Evolutionary conservation across 2,888 invertebrate species (phyloP), one percentile per base, ranked within the genome.

Genomic region (Cetonia aurata): DNA sequence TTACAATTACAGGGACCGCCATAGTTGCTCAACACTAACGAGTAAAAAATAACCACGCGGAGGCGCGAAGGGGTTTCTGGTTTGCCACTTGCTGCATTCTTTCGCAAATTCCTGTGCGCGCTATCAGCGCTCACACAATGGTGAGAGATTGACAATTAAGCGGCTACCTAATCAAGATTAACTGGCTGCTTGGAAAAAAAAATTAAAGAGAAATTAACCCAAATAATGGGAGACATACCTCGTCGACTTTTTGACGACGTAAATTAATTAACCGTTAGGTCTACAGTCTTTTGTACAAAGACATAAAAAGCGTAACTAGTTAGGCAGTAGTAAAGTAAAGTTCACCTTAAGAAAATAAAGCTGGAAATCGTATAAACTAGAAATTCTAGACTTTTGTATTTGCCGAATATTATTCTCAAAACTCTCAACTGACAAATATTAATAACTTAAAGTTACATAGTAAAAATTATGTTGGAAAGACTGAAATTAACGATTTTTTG

Each of bases 111-210:
- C 56, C 41, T 25, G 25, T 37, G 37, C 37, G 41, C 41, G 17
- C 56, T 56, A 15, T 41, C 41, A 41, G 56, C 17, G 37, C 37
- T 56, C 10, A 15, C 15, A 53, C 56, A 56, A 41, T 56, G 41
- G 8, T 56, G n/a, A 41, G 56, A 56, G 41, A 56, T 56, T 56
- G 41, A 37, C 37, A n/a, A 41, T 56, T 56, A 37, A 13, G 9
- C 6, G 56, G 37, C 56, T 56, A 17, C 25, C 56, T 56, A 56
- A 56, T 56, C 56, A 56, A 56, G 56, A 56, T 56, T 56, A 56
- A 56, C 41, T 56, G 15, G 41, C 56, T 15, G 56, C 56, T 15
- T 25, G 4, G 33, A 41, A 56, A 41, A 55, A 56, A 56, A 9
- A 15, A 6, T 41, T 15, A 56, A 17, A 56, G 17, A 15, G 25